Percentiles rank a stretch among this genome's conserved stretches.
phyloP scores from a whole-genome alignment of 2,797 vertebrate genomes.

The Sarcophilus harrisii region DNA sequence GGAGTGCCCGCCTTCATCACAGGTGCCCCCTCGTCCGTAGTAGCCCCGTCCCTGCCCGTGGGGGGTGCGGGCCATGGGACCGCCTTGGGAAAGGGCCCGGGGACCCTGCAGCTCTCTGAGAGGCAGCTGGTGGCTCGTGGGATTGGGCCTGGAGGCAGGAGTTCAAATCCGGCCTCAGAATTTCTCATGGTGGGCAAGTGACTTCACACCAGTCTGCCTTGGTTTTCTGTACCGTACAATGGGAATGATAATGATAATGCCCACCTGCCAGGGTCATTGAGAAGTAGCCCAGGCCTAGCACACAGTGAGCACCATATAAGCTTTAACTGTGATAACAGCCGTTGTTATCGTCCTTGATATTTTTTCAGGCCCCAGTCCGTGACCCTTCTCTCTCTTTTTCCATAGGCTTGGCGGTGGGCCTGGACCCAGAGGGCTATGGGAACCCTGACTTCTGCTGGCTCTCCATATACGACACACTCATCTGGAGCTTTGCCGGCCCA shows the following conservation, averaged over 20 bases:
- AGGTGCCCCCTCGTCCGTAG: constrained; percentile 83
- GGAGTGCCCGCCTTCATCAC: constrained; percentile 97
- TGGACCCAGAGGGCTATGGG: constrained; percentile 96
- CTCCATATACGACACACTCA: constrained; percentile 94
- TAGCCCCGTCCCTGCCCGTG: neutral
- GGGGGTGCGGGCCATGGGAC: neutral
- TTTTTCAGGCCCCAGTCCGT: neutral
- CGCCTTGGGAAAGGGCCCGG: neutral
- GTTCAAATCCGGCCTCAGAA: neutral
- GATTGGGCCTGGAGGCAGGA: neutral
- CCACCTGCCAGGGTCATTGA: neutral
- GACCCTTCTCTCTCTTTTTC: neutral
- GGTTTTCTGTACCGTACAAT: neutral
- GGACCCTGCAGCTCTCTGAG: neutral
- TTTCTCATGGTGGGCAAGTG: neutral
- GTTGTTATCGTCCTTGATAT: rapidly evolving
- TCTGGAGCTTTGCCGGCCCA: constrained; percentile 97
- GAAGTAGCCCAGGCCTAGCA: neutral
- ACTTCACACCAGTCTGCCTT: neutral
- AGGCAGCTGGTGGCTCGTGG: neutral
- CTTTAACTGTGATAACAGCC: neutral
- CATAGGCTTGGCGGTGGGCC: constrained; percentile 93
- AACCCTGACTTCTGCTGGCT: constrained; percentile 98
- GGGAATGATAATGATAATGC: neutral
- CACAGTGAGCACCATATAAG: neutral